Percentiles rank a stretch among this genome's conserved stretches.
Evolutionary conservation across 2,113 vertebrate genomes (phyloP).

Genomic region (Triplophysa siluroides): DNA sequence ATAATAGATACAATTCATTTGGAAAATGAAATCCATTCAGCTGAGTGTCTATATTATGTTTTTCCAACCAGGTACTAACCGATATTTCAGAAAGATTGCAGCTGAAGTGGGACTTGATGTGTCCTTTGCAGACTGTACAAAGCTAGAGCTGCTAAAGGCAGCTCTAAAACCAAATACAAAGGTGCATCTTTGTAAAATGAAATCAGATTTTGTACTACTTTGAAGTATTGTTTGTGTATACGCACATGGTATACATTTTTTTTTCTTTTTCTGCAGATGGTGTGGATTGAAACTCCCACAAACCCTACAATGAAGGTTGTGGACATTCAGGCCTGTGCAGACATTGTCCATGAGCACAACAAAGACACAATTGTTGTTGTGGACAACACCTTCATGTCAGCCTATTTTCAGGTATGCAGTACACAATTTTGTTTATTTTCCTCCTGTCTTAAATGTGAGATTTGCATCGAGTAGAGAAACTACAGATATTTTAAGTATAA

Average conservation of each 20-base stretch:
- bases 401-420: conserved; percentile 89
- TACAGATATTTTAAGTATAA: too few species aligned
- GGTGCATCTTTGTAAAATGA: conserved; percentile 65
- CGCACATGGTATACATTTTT: not conserved
- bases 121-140: conserved; percentile 82
- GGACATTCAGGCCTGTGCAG: conserved; percentile 85
- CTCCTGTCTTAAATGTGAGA: too few species aligned
- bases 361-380: conserved; percentile 84
- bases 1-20: not conserved
- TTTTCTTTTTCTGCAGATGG: conserved; percentile 73
- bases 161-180: conserved; percentile 88
- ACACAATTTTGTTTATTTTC: not conserved
- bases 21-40: not conserved
- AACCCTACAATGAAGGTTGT: conserved; percentile 88
- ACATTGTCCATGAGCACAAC: conserved; percentile 70
- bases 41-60: not conserved
- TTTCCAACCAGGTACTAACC: conserved; percentile 80
- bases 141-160: conserved; percentile 75
- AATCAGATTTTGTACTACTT: too few species aligned
- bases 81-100: conserved; percentile 83
- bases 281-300: conserved; percentile 93
- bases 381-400: conserved; percentile 96
- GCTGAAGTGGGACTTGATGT: conserved; percentile 76
- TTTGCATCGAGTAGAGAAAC: too few species aligned
- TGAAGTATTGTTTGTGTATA: not conserved